Conservation (phyloP, 2,888 invertebrate genomes). For the Synanthedon myopaeformis region DNA sequence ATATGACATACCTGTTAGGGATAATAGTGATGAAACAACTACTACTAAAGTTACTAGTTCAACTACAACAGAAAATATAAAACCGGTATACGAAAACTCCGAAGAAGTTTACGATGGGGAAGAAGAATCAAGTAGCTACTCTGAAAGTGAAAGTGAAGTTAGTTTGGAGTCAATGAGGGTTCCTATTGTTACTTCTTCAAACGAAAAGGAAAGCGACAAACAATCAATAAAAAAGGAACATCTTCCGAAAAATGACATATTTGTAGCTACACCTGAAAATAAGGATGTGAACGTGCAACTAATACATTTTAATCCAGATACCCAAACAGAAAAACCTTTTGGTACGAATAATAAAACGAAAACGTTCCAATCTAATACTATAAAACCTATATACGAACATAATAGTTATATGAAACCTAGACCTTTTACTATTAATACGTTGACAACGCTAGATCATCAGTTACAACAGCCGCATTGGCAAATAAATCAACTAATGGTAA, state of each 20-base stretch:
- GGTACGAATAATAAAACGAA: conserved; percentile 33
- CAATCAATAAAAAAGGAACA: conserved; percentile 30
- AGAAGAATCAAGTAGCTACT: conserved; percentile 30
- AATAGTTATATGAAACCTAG: conserved; percentile 44
- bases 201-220: conserved; percentile 21
- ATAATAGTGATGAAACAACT: conserved; percentile 49
- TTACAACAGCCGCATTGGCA: conserved; percentile 65
- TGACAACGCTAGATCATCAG: conserved; percentile 49
- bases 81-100: conserved; percentile 51
- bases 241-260: conserved; percentile 32
- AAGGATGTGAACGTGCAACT: conserved; percentile 22
- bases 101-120: conserved; percentile 60
- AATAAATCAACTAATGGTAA: conserved; percentile 57
- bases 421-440: conserved; percentile 48
- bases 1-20: conserved; percentile 60
- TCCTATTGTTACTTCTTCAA: conserved; percentile 51
- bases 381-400: conserved; percentile 41
- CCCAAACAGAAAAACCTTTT: conserved; percentile 65
- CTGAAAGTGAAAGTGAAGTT: conserved; percentile 42
- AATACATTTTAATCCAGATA: conserved; percentile 40
- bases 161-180: conserved; percentile 62
- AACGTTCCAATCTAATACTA: conserved; percentile 42
- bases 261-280: conserved; percentile 15
- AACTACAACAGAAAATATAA: conserved; percentile 24
- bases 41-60: conserved; percentile 20